Base-by-base conservation (phyloP, 1,140 invertebrate genomes). In the Helicoverpa armigera region DNA sequence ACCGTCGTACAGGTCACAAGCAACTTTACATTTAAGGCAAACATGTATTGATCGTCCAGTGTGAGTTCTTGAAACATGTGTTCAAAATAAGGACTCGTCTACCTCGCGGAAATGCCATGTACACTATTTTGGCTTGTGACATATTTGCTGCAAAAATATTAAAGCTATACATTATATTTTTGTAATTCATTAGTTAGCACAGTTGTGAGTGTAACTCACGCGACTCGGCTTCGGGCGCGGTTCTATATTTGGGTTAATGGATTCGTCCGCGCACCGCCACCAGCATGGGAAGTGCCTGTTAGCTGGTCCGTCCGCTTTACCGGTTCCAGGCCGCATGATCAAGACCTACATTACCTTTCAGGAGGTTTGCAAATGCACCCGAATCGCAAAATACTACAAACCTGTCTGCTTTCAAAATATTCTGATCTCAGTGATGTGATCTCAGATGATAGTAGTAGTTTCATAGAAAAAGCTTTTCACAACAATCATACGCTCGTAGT, bases 241-340 rank as follows among this genome's bases (percentile, higher is more conserved):
- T 93, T 88, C 91, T 94, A 92, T 94, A 94, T 94, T 94, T 94
- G 91, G 93, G 93, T 93, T 94, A 94, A 94, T 94, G 87, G 92
- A 93, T 94, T 91, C 93, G 91, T 94, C 93, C 93, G 91, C 89
- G 87, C 86, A 84, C 85, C 85, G 89, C 82, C 82, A 81, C 73
- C 87, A 87, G 80, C 88, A 92, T 94, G 85, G 92, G 92, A 94
- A 94, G 92, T 94, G 91, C 88, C 93, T 91, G 91, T 92, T 91
- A 90, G 91, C 48, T 63, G 60, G 43, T 86, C 88, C 90, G 90
- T 92, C 91, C 89, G 91, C 86, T 88, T 74, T 81, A 80, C 80
- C 69, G 80, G 82, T 80, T 79, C 65, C 58, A 78, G 75, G 63
- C 50, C 63, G 60, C 58, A 54, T 63, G 60, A 67, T 67, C 75